These are phyloP conservation scores for Dasypogon diadema DNA, from an alignment of 2,888 invertebrate species.

Conservation along the genomic window DNA sequence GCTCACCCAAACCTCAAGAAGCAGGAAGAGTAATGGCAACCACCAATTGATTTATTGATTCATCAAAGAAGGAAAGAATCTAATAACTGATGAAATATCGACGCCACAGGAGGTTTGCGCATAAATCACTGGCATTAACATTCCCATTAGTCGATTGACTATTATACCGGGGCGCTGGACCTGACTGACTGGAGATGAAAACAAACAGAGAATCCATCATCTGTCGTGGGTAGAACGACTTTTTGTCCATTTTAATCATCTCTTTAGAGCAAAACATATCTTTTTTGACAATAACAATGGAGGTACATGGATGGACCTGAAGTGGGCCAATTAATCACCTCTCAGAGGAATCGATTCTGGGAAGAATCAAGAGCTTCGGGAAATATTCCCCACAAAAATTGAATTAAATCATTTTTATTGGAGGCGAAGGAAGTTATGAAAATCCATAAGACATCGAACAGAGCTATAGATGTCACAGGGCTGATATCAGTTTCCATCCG, in stretches of 20 bases:
- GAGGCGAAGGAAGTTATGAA: no score
- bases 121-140: slow-evolving; percentile 52
- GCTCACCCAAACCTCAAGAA: slow-evolving; percentile 17
- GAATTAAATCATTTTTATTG: no score
- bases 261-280: slow-evolving; percentile 27
- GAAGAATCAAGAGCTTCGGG: no score
- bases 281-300: slow-evolving; percentile 39
- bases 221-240: slow-evolving; percentile 1
- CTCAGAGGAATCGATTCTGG: not conserved
- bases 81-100: slow-evolving; percentile 58
- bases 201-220: slow-evolving; percentile 49
- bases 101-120: slow-evolving; percentile 54
- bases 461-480: no score
- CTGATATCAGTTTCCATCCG: no score
- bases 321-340: slow-evolving; percentile 30
- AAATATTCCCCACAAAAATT: no score
- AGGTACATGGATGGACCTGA: not conserved
- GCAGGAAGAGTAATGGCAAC: slow-evolving; percentile 54
- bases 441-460: no score
- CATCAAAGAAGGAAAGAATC: slow-evolving; percentile 55
- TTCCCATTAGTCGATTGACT: slow-evolving; percentile 43
- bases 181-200: slow-evolving; percentile 28
- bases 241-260: slow-evolving; percentile 41
- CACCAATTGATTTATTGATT: slow-evolving; percentile 56
- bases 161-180: slow-evolving; percentile 12